phyloP scores from a whole-genome alignment of 2,797 vertebrate species.

The Knipowitschia caucasica region DNA sequence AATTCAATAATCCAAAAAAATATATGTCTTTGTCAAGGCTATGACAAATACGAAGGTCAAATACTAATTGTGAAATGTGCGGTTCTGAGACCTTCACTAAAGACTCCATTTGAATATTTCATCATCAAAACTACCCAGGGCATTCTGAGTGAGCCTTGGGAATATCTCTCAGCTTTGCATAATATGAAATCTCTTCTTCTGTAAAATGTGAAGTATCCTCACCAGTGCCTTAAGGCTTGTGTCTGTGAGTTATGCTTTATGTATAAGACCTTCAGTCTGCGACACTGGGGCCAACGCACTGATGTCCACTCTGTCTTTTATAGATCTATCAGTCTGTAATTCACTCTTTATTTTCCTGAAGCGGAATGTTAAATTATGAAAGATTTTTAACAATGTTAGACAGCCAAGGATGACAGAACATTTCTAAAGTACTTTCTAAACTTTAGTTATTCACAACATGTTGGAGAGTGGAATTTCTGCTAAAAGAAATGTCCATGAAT shows the following conservation, averaged over 20 bases:
- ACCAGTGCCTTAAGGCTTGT: not conserved
- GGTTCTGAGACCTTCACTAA: too few species aligned
- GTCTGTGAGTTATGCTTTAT: not conserved
- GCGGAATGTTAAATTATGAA: not conserved
- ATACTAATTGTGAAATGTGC: too few species aligned
- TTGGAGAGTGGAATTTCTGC: not conserved
- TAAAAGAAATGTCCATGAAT: not conserved
- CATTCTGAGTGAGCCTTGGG: too few species aligned
- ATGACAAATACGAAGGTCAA: too few species aligned
- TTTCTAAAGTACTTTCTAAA: conserved; percentile 1
- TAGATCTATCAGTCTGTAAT: not conserved
- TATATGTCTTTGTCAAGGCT: too few species aligned
- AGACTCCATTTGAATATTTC: not conserved
- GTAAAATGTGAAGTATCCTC: not conserved
- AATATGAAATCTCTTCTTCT: too few species aligned
- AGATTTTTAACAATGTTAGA: not conserved
- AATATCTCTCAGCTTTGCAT: too few species aligned
- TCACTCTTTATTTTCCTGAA: not conserved
- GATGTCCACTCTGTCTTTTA: not conserved
- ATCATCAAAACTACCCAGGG: not conserved
- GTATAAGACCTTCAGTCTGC: not conserved
- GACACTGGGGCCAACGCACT: not conserved
- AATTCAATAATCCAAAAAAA: too few species aligned
- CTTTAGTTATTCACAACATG: too few species aligned
- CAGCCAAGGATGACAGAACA: not conserved